phyloP scores from a whole-genome alignment of 2,888 invertebrate species.

The Neoitamus cyanurus region DNA sequence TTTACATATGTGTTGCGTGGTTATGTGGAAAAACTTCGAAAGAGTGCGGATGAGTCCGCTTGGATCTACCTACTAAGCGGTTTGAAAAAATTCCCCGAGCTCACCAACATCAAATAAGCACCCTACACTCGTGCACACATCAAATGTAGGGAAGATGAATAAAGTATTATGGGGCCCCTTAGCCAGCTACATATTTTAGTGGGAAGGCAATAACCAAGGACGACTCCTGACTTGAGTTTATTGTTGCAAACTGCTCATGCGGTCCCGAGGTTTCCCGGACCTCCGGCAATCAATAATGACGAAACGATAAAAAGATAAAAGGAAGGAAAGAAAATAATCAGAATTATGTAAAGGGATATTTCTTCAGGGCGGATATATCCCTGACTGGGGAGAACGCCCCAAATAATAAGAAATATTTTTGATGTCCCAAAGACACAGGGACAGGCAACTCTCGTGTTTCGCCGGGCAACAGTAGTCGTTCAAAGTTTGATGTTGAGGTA shows the following conservation, averaged over 20 bases:
- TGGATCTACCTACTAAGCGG: not conserved
- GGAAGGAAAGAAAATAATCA: slow-evolving; percentile 19
- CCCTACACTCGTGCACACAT: not conserved
- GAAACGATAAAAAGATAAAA: slow-evolving; percentile 43
- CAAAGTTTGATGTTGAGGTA: not conserved
- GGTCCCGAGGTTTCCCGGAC: not conserved
- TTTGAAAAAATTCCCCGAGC: not conserved
- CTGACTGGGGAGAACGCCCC: not conserved
- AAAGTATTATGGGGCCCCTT: slow-evolving; percentile 16
- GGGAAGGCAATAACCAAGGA: slow-evolving; percentile 22
- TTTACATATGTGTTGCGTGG: not conserved
- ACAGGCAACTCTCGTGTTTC: not conserved
- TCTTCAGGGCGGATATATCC: not conserved
- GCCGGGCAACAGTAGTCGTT: not conserved
- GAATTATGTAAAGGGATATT: slow-evolving; percentile 25
- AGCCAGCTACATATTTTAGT: not conserved
- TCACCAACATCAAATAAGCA: not conserved
- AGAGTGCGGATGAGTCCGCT: not conserved
- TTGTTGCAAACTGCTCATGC: slow-evolving; percentile 18
- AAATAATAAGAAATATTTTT: slow-evolving; percentile 18
- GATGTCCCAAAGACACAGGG: not conserved
- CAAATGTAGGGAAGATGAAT: slow-evolving; percentile 26
- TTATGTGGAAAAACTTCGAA: not conserved
- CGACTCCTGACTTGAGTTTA: slow-evolving; percentile 5
- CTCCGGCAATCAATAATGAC: slow-evolving; percentile 35